phyloP scores from a whole-genome alignment of 2,113 vertebrate genomes.

The Puntigrus tetrazona region DNA sequence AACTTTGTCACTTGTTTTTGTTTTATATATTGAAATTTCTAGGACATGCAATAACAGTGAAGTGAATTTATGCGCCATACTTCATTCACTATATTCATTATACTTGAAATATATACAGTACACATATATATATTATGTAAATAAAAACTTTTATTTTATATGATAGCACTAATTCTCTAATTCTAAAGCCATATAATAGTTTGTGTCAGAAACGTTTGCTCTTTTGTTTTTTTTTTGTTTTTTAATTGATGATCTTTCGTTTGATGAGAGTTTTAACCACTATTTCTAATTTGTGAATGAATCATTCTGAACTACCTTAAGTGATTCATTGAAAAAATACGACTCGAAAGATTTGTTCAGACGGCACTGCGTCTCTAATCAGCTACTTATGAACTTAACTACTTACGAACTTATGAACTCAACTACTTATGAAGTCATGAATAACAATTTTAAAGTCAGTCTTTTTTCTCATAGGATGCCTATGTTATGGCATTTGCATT shows the following conservation, averaged over 20 bases:
- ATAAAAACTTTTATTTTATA: too few species aligned
- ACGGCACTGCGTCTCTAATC: not conserved
- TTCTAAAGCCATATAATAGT: not conserved
- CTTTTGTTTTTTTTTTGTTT: not conserved
- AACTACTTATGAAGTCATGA: not conserved
- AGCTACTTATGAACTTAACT: not conserved
- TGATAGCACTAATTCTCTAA: too few species aligned
- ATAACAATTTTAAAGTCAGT: not conserved
- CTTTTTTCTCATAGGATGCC: not conserved
- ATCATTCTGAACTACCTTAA: not conserved
- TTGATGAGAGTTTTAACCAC: not conserved
- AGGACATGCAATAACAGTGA: not conserved
- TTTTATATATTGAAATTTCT: not conserved
- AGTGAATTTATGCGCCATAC: not conserved
- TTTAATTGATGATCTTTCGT: not conserved
- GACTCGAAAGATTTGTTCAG: not conserved
- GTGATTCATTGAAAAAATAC: not conserved
- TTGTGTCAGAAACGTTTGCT: not conserved
- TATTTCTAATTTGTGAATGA: not conserved
- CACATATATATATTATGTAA: too few species aligned
- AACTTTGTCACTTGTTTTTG: not conserved
- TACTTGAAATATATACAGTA: too few species aligned
- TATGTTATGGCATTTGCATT: not conserved
- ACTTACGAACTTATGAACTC: not conserved
- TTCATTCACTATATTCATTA: not conserved